Conservation (phyloP, 2,113 vertebrate species). For the Pangasianodon gigas region DNA sequence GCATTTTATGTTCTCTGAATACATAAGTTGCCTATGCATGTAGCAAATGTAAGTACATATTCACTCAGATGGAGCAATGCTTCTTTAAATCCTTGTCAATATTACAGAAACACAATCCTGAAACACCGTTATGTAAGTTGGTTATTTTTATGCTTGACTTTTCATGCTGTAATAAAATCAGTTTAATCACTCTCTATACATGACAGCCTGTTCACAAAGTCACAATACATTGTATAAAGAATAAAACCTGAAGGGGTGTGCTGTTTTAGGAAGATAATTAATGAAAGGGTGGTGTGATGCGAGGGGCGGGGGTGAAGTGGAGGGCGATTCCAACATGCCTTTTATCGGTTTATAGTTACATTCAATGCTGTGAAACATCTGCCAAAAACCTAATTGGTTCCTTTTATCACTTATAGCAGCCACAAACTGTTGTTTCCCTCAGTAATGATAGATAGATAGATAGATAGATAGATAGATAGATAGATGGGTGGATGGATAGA, state of each 20-base stretch:
- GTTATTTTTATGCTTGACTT: conserved; percentile 44
- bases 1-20: not conserved
- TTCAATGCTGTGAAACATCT: not conserved
- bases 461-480: not conserved
- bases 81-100: not conserved
- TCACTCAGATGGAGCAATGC: not conserved
- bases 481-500: not conserved
- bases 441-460: not conserved
- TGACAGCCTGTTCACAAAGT: conserved; percentile 14
- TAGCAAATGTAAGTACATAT: not conserved
- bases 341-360: not conserved
- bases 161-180: conserved; percentile 17
- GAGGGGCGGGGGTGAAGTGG: not conserved
- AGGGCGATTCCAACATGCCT: not conserved
- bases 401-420: too few relatives aligned
- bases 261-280: not conserved
- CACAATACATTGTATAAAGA: conserved; percentile 8
- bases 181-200: not conserved
- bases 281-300: not conserved
- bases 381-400: too few relatives aligned
- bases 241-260: not conserved
- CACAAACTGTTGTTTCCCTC: not conserved
- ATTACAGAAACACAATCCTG: conserved; percentile 23
- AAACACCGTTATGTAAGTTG: conserved; percentile 25
- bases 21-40: not conserved